Evolutionary conservation across 2,888 invertebrate species (phyloP), one percentile per base, ranked within the genome.

Genomic region (Amphipoea oculea): DNA sequence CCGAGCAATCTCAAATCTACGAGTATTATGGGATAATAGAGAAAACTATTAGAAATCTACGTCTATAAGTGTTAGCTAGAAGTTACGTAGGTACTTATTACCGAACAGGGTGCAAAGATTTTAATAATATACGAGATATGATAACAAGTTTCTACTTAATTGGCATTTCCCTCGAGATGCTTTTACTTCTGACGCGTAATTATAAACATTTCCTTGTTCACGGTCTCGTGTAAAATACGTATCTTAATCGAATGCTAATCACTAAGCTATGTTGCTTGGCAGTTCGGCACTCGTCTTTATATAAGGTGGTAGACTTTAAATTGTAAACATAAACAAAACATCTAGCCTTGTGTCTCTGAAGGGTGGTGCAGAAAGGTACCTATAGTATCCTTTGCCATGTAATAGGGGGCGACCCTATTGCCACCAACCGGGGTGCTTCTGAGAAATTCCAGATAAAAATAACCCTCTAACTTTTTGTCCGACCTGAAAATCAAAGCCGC

Each of bases 71-170:
- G 11, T n/a, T 57, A 66, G 17, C 14, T 67, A n/a, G 23, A 40
- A 48, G 20, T 73, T 62, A 57, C 36, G 36, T 66, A 42, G 4
- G 62, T 62, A 51, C 4, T 14, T 40, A 48, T 79, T 80, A 54
- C 54, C 14, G 9, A 67, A 60, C 54, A n/a, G 40, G 68, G 54
- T 65, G 63, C 20, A 63, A 67, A 63, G 23, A 65, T 83, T 54
- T 85, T 60, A 83, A 69, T 69, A 72, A 60, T 36, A 72, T 65
- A 84, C n/a, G 1, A 36, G 63, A 54, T 4, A 40, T 63, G 29
- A 23, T 51, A 83, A 36, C 51, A 67, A 83, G 83, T 77, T 73
- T 78, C 62, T 71, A 73, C 6, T 70, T 82, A 70, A 73, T 63
- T 63, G 69, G 54, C 48, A 65, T 70, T 77, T 83, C 63, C 54